Base-by-base conservation (phyloP, 2,797 vertebrate genomes). In the Bradypodion ventrale region DNA sequence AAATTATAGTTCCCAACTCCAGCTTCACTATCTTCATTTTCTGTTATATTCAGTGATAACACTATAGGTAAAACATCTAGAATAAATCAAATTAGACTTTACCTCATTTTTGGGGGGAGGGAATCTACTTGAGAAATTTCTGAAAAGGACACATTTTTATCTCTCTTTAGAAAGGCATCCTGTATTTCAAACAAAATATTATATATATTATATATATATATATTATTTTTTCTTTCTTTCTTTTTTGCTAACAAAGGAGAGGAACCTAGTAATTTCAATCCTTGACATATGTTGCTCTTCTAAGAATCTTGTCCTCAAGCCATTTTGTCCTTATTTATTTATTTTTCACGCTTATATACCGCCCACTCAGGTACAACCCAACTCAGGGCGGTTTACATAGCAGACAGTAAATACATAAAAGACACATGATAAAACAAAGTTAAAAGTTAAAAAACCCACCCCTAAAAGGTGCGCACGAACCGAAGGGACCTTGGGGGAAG, bases 271-370 rank as follows among this genome's bases (percentile, higher is more conserved):
- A 1, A 85, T 65, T 52, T n/a, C n/a, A 25, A 62, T 37, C n/a
- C 59, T 21, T 86, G 44, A 52, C 5, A 60, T 0, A 0, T 68
- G 83, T 60, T 78, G 37, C 0, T 4, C 40, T 73, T 23, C 19
- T 29, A 46, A 35, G 0, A 82, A 29, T 49, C 8, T 27, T 0
- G 52, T 42, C 35, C 79, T 1, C 1, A 63, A 56, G 1, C 0
- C 37, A 8, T 56, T 66, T 80, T 82, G 37, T n/a, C 70, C 1
- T 16, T 75, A n/a, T n/a, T n/a, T n/a, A n/a, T n/a, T n/a, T n/a
- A n/a, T n/a, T n/a, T n/a, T n/a, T n/a, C n/a, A n/a, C n/a, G n/a
- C n/a, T n/a, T n/a, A n/a, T n/a, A n/a, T n/a, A n/a, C n/a, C n/a
- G n/a, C n/a, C n/a, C n/a, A n/a, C n/a, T n/a, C n/a, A n/a, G n/a